These are phyloP conservation scores for Pagrus major DNA, from an alignment of 2,113 vertebrate species.

Conservation along the genomic window DNA sequence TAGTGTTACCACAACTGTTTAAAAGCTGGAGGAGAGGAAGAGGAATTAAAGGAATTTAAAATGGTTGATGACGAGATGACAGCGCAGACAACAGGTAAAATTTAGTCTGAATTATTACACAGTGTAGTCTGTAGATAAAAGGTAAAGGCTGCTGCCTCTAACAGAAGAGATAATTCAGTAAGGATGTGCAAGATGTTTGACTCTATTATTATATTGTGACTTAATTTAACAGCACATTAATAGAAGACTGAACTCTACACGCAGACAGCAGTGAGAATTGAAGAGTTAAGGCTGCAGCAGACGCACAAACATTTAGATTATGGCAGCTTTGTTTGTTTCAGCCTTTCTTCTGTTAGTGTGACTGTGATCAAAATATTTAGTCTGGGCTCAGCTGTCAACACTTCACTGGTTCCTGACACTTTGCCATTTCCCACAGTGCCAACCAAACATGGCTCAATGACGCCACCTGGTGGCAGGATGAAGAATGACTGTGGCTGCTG, in stretches of 20 bases:
- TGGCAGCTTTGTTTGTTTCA: constrained; percentile 19
- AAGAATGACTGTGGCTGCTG: not conserved
- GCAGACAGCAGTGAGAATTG: not conserved
- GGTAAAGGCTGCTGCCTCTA: not conserved
- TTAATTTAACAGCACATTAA: not conserved
- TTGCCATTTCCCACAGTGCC: not conserved
- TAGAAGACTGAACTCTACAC: not conserved
- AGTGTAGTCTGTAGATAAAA: not conserved
- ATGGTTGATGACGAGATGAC: not conserved
- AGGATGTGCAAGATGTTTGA: not conserved
- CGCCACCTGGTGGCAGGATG: constrained; percentile 61
- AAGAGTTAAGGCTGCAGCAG: not conserved
- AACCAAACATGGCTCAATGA: constrained; percentile 8
- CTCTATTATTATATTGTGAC: not conserved
- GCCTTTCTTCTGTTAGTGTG: not conserved
- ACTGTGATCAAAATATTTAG: not conserved
- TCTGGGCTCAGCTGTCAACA: constrained; percentile 26
- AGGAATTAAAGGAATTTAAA: not conserved
- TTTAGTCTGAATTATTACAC: not conserved
- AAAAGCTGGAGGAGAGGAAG: too few relatives aligned
- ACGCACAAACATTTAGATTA: too few relatives aligned
- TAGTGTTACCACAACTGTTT: not conserved
- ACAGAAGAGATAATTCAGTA: not conserved
- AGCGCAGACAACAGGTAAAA: too few relatives aligned
- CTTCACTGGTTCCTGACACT: not conserved